Conservation (phyloP, 2,888 invertebrate genomes). For the Drosophila prolongata region DNA sequence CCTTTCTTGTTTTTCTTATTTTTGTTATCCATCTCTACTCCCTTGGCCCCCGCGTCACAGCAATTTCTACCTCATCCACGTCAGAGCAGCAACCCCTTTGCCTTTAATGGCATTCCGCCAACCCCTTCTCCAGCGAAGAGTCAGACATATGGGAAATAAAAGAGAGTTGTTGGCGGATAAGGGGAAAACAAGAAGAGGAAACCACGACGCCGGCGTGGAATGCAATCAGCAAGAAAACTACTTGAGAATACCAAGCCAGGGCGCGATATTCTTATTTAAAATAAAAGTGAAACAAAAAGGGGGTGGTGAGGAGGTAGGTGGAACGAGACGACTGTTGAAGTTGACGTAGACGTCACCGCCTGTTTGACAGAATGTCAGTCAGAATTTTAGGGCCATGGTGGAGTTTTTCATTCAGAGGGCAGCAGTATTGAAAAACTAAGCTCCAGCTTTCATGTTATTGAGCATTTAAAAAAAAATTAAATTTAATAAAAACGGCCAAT, state of each 20-base stretch:
- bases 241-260: slow-evolving; percentile 64
- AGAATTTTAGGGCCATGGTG: slow-evolving; percentile 45
- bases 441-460: no score
- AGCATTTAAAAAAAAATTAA: no score
- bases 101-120: slow-evolving; percentile 38
- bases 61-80: slow-evolving; percentile 32
- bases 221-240: slow-evolving; percentile 78
- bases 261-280: slow-evolving; percentile 70
- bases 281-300: slow-evolving; percentile 64
- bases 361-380: slow-evolving; percentile 79
- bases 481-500: no score
- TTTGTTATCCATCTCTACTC: neutral
- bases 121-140: slow-evolving; percentile 16
- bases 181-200: slow-evolving; percentile 15
- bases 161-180: slow-evolving; percentile 42
- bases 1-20: no score
- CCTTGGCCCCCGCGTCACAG: neutral
- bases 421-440: slow-evolving; percentile 12
- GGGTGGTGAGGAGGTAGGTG: slow-evolving; percentile 12
- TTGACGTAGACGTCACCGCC: slow-evolving; percentile 60
- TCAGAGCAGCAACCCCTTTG: slow-evolving; percentile 43
- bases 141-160: slow-evolving; percentile 65
- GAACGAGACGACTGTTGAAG: slow-evolving; percentile 34
- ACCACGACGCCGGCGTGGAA: slow-evolving; percentile 52
- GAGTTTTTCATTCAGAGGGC: slow-evolving; percentile 25